Percentiles rank a stretch among this genome's conserved stretches.
Evolutionary conservation across 2,113 vertebrate species (phyloP).

Genomic region (Cinclus cinclus): DNA sequence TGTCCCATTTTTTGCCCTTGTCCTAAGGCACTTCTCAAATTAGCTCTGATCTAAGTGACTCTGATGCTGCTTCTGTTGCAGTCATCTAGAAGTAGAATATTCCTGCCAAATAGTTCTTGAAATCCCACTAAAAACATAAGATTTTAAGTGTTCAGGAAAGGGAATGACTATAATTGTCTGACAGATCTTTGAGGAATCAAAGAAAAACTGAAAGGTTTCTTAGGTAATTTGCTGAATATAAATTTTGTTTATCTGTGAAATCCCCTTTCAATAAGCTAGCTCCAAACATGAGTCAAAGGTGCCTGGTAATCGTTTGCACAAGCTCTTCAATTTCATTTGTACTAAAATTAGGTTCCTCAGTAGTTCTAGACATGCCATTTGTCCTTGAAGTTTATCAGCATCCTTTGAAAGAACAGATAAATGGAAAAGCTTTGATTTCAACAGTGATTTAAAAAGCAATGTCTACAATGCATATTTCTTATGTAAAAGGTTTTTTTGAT

Average conservation of each 20-base stretch:
- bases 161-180: background rate
- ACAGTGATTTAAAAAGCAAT: background rate
- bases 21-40: conserved; percentile 13
- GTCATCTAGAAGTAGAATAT: background rate
- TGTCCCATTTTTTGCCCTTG: background rate
- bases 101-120: background rate
- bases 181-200: background rate
- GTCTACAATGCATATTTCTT: background rate
- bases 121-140: background rate
- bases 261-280: background rate
- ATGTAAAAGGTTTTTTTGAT: background rate
- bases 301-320: conserved; percentile 25
- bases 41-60: conserved; percentile 28
- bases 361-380: conserved; percentile 29
- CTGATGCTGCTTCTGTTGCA: background rate
- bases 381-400: conserved; percentile 41
- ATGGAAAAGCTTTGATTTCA: background rate
- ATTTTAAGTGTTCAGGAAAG: background rate
- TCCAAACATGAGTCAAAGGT: conserved; percentile 8
- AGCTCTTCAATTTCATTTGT: conserved; percentile 53
- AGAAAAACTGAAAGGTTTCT: background rate
- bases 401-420: conserved; percentile 1
- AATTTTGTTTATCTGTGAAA: background rate
- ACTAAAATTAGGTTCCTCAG: conserved; percentile 60
- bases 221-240: background rate